Conservation (phyloP, 2,888 invertebrate genomes). For the Drosophila leonis region DNA sequence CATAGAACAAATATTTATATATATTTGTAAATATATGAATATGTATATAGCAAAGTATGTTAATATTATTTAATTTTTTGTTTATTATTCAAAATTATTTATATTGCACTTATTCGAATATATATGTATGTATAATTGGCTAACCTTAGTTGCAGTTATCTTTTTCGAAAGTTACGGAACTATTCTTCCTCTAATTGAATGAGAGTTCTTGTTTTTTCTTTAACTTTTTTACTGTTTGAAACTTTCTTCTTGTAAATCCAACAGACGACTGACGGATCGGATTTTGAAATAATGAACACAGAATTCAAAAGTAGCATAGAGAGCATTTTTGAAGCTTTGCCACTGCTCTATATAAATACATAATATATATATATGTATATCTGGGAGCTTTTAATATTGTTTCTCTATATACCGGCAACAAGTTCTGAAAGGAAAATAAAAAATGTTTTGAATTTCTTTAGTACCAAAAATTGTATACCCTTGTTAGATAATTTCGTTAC, state of each 20-base stretch:
- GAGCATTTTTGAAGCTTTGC: conserved; percentile 32
- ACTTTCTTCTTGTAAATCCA: conserved; percentile 10
- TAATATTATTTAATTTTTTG: neutral
- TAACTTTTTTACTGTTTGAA: neutral
- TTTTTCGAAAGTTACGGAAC: neutral
- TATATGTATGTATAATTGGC: neutral
- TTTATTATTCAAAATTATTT: neutral
- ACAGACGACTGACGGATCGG: conserved; percentile 25
- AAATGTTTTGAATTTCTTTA: neutral
- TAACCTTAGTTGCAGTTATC: neutral
- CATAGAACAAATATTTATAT: neutral
- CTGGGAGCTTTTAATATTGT: conserved; percentile 21
- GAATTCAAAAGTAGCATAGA: conserved; percentile 10
- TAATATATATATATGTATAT: neutral
- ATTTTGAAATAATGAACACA: conserved; percentile 10
- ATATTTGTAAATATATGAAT: neutral
- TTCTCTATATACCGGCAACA: conserved; percentile 3
- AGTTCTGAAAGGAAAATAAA: conserved; percentile 1
- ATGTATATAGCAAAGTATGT: neutral
- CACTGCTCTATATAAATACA: neutral
- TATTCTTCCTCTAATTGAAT: neutral
- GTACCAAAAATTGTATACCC: neutral
- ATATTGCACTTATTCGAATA: neutral
- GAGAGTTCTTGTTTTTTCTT: neutral
- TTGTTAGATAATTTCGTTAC: no score